Evolutionary conservation across 1,140 invertebrate species (phyloP).

Genomic region (Zaprionus taronus): DNA sequence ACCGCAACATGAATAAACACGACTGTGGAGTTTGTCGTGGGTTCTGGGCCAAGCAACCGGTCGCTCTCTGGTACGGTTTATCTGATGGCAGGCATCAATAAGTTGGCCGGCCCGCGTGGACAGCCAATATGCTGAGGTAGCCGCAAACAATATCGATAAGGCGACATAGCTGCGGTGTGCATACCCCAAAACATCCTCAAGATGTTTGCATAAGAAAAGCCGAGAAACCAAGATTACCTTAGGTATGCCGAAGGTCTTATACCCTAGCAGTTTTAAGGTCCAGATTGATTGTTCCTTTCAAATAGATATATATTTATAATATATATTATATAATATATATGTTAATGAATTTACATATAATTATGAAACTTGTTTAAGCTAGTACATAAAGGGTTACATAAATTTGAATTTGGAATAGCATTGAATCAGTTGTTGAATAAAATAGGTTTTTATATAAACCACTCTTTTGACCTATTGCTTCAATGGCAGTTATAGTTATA

Average conservation of each 20-base stretch:
- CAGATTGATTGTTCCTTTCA: no score
- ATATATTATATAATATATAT: no score
- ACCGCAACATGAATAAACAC: slow-evolving; percentile 52
- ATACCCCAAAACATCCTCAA: slow-evolving; percentile 21
- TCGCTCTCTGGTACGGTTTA: slow-evolving; percentile 34
- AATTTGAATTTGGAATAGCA: no score
- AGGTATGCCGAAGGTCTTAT: background rate
- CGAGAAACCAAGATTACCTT: background rate
- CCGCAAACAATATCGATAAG: slow-evolving; percentile 35
- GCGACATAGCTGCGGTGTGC: background rate
- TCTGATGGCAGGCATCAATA: slow-evolving; percentile 68
- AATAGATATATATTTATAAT: no score
- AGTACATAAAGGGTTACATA: no score
- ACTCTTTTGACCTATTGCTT: no score
- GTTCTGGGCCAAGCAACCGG: slow-evolving; percentile 10
- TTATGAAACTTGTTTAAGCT: no score
- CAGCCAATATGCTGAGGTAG: slow-evolving; percentile 47
- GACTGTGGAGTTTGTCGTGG: slow-evolving; percentile 11
- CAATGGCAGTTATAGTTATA: background rate
- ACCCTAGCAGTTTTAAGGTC: background rate
- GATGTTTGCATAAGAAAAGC: slow-evolving; percentile 5
- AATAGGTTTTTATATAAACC: no score
- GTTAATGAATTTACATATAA: no score
- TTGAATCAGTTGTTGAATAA: no score
- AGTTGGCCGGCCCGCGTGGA: slow-evolving; percentile 32